Conservation (phyloP, 1,140 invertebrate species). For the Heliconius eleuchia region DNA sequence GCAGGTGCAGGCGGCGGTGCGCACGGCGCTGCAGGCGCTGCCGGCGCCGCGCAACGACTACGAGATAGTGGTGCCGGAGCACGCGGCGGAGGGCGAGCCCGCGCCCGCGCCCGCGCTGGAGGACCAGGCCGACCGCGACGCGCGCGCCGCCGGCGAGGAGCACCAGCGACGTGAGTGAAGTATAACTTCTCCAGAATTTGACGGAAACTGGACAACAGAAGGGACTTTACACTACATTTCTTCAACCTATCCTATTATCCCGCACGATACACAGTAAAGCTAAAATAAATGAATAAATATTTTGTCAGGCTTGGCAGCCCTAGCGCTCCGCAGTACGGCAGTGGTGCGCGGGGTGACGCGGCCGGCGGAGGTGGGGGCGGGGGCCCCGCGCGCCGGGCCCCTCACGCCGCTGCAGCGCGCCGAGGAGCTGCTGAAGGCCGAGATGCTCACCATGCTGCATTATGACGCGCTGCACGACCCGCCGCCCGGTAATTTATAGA, state of each 20-base stretch:
- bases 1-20: conserved; percentile 83
- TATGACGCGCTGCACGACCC: conserved; percentile 91
- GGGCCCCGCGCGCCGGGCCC: conserved; percentile 81
- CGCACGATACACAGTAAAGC: not conserved
- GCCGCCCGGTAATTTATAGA: conserved; percentile 43
- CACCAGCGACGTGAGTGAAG: conserved; percentile 81
- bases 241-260: too few relatives aligned
- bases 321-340: conserved; percentile 43
- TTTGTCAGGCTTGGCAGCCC: not conserved
- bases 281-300: not conserved
- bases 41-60: conserved; percentile 98
- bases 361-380: conserved; percentile 92
- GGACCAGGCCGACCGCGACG: conserved; percentile 88
- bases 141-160: conserved; percentile 83
- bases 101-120: conserved; percentile 81
- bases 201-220: too few relatives aligned
- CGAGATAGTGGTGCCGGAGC: conserved; percentile 97
- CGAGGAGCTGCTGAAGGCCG: conserved; percentile 93
- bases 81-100: conserved; percentile 84
- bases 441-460: conserved; percentile 98
- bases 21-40: conserved; percentile 88
- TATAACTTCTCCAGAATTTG: too few relatives aligned
- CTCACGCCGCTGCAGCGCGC: conserved; percentile 88
- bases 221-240: too few relatives aligned
- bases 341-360: conserved; percentile 91